Evolutionary conservation across 2,113 vertebrate genomes (phyloP).

Genomic region (Hippolais icterina): DNA sequence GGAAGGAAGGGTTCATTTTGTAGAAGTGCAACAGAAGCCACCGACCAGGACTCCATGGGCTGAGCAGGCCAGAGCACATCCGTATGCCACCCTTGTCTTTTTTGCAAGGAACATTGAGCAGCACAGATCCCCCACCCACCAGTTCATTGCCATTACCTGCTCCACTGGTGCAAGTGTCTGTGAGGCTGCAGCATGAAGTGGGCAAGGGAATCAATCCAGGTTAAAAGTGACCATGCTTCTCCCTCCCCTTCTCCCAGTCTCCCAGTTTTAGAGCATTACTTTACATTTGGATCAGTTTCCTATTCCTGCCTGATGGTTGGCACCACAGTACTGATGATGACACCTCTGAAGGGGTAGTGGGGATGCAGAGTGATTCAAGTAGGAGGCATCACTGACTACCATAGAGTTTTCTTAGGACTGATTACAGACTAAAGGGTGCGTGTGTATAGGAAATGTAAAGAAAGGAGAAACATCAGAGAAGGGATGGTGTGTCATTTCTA

Average conservation of each 20-base stretch:
- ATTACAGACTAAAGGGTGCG: background rate
- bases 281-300: background rate
- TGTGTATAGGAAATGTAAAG: background rate
- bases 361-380: background rate
- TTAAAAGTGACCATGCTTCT: background rate
- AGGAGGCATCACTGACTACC: background rate
- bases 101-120: background rate
- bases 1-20: background rate
- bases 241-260: background rate
- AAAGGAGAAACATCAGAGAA: background rate
- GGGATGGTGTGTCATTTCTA: background rate
- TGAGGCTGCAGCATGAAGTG: background rate
- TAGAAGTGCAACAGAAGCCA: background rate
- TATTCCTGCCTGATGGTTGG: fast-evolving
- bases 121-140: background rate
- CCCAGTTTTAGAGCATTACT: background rate
- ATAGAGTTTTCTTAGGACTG: background rate
- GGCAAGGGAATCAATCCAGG: background rate
- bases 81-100: background rate
- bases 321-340: fast-evolving
- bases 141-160: background rate
- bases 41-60: fast-evolving
- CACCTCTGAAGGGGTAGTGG: background rate
- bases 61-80: background rate
- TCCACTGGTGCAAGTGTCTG: background rate